phyloP scores from a whole-genome alignment of 1,140 invertebrate genomes.

The Pseudomyrmex concolor region DNA sequence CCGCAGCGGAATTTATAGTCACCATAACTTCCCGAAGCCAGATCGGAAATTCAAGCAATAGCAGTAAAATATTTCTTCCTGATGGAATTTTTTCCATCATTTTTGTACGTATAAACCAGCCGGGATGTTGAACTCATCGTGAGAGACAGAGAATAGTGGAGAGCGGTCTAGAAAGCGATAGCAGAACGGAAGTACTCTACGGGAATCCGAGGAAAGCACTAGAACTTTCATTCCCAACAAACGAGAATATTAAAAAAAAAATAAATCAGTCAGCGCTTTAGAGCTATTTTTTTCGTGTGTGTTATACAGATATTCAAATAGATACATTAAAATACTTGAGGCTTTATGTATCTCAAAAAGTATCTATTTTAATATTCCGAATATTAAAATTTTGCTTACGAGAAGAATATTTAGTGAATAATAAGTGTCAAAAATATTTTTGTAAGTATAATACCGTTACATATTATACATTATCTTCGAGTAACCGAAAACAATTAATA shows the following conservation, averaged over 20 bases:
- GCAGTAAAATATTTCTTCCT: slow-evolving; percentile 62
- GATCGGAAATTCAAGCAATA: slow-evolving; percentile 64
- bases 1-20: slow-evolving; percentile 50
- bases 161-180: slow-evolving; percentile 35
- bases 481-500: too few relatives aligned
- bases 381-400: too few relatives aligned
- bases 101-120: slow-evolving; percentile 45
- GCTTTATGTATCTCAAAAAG: background rate
- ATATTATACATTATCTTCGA: too few relatives aligned
- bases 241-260: slow-evolving; percentile 23
- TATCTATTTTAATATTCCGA: too few relatives aligned
- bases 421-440: too few relatives aligned
- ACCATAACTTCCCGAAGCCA: slow-evolving; percentile 50
- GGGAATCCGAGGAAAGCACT: background rate
- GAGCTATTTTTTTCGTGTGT: background rate
- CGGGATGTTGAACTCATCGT: slow-evolving; percentile 35
- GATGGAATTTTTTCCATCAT: slow-evolving; percentile 48
- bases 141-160: background rate
- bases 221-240: background rate
- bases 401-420: too few relatives aligned
- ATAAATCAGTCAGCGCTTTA: background rate
- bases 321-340: background rate
- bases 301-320: background rate
- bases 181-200: slow-evolving; percentile 9
- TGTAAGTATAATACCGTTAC: too few relatives aligned